These are phyloP conservation scores for Pristionchus entomophagus DNA, from an alignment of 2,888 invertebrate genomes.

Conservation along the genomic window DNA sequence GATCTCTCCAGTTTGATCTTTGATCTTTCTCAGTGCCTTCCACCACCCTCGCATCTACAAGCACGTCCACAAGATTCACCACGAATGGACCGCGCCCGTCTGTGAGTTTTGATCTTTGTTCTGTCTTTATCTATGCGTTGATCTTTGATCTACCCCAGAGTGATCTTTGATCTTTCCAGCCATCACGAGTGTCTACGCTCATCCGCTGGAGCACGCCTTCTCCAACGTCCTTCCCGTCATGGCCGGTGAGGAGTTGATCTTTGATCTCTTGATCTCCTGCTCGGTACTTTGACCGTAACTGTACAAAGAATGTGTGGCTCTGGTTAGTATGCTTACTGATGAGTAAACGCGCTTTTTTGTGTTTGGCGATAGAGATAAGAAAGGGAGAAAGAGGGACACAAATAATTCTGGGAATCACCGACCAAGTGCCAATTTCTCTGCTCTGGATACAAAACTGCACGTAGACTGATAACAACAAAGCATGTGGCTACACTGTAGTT, in stretches of 20 bases:
- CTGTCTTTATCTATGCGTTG: too few species aligned
- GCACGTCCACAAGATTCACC: conserved; percentile 88
- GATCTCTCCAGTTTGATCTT: background rate
- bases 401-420: background rate
- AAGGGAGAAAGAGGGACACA: too few species aligned
- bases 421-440: background rate
- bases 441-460: background rate
- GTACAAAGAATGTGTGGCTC: background rate
- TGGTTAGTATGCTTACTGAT: background rate
- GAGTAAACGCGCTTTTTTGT: background rate
- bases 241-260: conserved; percentile 75
- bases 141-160: background rate
- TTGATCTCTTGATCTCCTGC: background rate
- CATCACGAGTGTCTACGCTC: conserved; percentile 64
- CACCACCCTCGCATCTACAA: conserved; percentile 86
- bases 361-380: background rate
- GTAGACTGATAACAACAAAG: background rate
- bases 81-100: conserved; percentile 90
- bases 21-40: conserved; percentile 81
- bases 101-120: conserved; percentile 78
- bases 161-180: conserved; percentile 54
- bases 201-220: conserved; percentile 76
- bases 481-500: background rate
- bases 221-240: conserved; percentile 87
- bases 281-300: too few species aligned